These are phyloP conservation scores for Paratilapia polleni DNA, from an alignment of 2,113 vertebrate genomes.

Conservation along the genomic window DNA sequence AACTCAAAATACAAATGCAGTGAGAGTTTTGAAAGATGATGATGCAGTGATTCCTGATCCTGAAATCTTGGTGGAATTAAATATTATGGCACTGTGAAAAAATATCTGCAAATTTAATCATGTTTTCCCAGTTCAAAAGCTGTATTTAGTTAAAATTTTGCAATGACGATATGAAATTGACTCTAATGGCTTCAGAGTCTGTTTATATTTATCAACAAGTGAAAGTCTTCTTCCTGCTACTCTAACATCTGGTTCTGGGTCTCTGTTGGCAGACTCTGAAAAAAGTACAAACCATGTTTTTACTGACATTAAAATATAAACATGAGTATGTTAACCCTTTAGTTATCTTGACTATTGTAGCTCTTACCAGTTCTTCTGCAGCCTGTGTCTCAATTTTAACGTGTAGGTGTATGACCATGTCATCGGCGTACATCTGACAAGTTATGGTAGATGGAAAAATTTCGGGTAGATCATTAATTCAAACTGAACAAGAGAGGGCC, in stretches of 20 bases:
- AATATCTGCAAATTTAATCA: not conserved
- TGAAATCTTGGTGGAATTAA: not conserved
- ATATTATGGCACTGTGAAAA: too few species aligned
- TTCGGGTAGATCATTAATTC: too few species aligned
- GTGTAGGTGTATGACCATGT: too few species aligned
- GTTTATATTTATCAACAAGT: too few species aligned
- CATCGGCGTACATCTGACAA: too few species aligned
- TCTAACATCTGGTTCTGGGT: not conserved
- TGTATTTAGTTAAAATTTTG: rapidly evolving
- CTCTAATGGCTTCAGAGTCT: not conserved
- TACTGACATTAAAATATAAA: not conserved
- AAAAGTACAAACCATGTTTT: not conserved
- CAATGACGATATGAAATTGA: not conserved
- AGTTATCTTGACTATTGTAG: not conserved
- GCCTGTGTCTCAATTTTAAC: not conserved
- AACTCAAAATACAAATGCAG: not conserved
- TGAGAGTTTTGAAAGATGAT: not conserved
- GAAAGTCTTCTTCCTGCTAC: not conserved
- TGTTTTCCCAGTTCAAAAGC: not conserved
- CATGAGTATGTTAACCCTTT: not conserved
- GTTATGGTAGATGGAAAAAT: too few species aligned
- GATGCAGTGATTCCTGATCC: not conserved
- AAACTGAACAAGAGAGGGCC: not conserved
- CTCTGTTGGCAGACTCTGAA: not conserved
- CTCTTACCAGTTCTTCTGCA: not conserved